Conservation (phyloP, 2,888 invertebrate species). For the Pristionchus japonicus region DNA sequence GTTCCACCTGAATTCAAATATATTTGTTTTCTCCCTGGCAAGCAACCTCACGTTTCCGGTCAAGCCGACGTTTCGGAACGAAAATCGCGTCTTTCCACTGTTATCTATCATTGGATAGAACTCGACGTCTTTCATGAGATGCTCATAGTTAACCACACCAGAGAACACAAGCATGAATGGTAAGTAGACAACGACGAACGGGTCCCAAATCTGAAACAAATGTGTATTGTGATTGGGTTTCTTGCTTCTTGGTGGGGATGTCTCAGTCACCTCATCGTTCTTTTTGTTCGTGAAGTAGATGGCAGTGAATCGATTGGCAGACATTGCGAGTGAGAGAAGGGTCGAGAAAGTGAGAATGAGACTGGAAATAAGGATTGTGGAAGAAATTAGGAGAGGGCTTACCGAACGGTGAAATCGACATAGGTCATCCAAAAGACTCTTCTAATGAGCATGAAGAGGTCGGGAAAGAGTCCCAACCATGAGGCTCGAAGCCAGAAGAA, state of each 20-base stretch:
- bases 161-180: background rate
- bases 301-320: background rate
- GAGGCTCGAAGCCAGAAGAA: background rate
- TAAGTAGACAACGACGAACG: background rate
- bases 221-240: background rate
- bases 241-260: background rate
- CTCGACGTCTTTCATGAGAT: background rate
- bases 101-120: background rate
- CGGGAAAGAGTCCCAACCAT: background rate
- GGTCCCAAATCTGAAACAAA: background rate
- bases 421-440: background rate
- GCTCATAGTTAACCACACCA: background rate
- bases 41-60: background rate
- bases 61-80: background rate
- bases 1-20: background rate
- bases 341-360: background rate
- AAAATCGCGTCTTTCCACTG: background rate
- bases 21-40: background rate
- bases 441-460: background rate
- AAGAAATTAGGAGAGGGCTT: background rate
- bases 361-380: background rate
- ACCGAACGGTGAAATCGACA: background rate
- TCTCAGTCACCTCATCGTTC: background rate
- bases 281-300: background rate
- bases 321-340: background rate